Base-by-base conservation (phyloP, 1,140 invertebrate species). In the Apis cerana region DNA sequence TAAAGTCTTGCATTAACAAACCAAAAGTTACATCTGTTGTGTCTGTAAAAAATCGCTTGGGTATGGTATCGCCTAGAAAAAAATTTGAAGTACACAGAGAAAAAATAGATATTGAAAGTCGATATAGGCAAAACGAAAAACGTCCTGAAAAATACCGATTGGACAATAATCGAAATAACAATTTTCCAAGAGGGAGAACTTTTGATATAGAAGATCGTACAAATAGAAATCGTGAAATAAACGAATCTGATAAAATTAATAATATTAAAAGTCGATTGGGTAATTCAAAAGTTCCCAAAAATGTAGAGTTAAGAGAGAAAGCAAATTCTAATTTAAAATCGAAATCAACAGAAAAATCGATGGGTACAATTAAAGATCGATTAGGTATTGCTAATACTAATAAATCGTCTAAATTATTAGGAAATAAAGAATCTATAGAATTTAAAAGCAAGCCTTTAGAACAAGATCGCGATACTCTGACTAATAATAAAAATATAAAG, bases 401-500 rank as follows among this genome's bases (percentile, higher is more conserved):
- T 54, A 88, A 82, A 54, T 92, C 92, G 23, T 92, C 93, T 43
- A 91, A 88, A 58, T 85, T 85, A 54, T 62, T 54, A 71, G 75
- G 94, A 21, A 90, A 90, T 12, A 95, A 95, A 88, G 69, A 93
- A 71, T 48, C 80, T 1, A 82, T 79, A 13, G 79, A 88, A 48
- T 77, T 78, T 9, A 70, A 75, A 54, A 86, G 68, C 48, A 89
- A 76, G 52, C 71, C 65, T 50, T 59, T 68, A 64, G 67, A 81
- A 10, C 64, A 75, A 56, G 86, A 80, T 71, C 89, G 91, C 52
- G 93, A 89, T 89, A 77, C 88, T 85, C 0, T 87, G 81, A 83
- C 88, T 87, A 89, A 92, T 89, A 93, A 92, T 90, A 91, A 95
- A 90, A 94, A 95, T 91, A 69, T 94, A 83, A 93, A 94, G 90